Conservation (phyloP, 64 coral and sea anemone species). For the Montipora efflorescens region DNA sequence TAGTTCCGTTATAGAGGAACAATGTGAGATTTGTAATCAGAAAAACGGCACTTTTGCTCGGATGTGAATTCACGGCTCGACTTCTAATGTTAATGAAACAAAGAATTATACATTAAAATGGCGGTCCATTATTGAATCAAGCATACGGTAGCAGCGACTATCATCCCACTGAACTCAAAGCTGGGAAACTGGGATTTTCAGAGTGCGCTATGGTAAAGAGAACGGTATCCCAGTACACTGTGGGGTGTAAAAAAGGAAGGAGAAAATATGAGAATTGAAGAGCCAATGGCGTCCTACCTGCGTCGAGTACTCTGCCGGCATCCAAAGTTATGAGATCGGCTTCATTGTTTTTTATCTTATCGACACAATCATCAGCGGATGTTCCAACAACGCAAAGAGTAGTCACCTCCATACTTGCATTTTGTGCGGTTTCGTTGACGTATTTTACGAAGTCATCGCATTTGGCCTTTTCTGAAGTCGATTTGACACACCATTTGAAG, state of each 20-base stretch:
- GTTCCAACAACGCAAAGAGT: conserved; percentile 24
- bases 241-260: neutral
- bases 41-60: no score
- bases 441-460: conserved; percentile 28
- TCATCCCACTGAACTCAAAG: no score
- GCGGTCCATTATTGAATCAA: no score
- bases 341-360: conserved; percentile 33
- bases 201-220: no score
- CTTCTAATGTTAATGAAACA: no score
- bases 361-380: conserved; percentile 49
- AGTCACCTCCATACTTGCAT: neutral
- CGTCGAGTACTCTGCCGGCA: conserved; percentile 37
- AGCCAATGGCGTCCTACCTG: conserved; percentile 38
- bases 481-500: conserved; percentile 56
- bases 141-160: no score
- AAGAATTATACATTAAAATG: no score
- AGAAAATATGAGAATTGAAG: neutral
- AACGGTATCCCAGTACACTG: no score
- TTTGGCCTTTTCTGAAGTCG: neutral
- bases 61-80: no score
- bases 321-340: conserved; percentile 71
- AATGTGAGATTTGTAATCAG: no score
- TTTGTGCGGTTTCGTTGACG: neutral
- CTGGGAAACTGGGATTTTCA: no score
- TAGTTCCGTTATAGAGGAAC: no score